A percentile compares a stretch with the other conserved stretches of the same genome.
Conservation (phyloP, 2,113 vertebrate species). For the Megaceryle maxima region DNA sequence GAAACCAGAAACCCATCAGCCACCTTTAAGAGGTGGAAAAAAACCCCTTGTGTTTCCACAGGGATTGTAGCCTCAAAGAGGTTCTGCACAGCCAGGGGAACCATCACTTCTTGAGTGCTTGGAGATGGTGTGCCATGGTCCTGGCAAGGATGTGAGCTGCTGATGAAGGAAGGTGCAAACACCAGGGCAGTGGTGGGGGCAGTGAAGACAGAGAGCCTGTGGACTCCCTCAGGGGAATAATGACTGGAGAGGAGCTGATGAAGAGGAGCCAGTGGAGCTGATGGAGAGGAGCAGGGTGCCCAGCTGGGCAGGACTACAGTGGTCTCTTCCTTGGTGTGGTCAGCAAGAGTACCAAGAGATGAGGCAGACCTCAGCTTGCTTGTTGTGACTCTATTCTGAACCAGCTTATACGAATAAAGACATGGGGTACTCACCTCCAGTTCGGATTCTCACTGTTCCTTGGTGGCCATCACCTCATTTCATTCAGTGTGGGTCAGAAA, state of each 20-base stretch:
- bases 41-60: background rate
- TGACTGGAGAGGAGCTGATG: background rate
- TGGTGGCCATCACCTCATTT: background rate
- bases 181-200: background rate
- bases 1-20: background rate
- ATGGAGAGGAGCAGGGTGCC: background rate
- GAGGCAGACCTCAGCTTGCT: background rate
- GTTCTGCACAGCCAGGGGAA: background rate
- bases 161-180: background rate
- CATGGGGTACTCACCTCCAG: accelerated
- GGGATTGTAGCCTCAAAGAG: background rate
- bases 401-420: background rate
- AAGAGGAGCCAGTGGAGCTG: background rate
- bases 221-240: background rate
- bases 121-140: background rate
- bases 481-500: background rate
- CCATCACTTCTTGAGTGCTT: background rate
- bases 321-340: background rate
- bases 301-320: background rate
- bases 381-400: background rate
- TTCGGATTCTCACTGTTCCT: background rate
- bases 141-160: background rate
- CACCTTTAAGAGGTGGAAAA: background rate
- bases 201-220: background rate
- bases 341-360: background rate